A percentile compares a stretch with the other conserved stretches of the same genome.
These are phyloP conservation scores for Hippolais icterina DNA, from an alignment of 2,113 vertebrate genomes.

Conservation along the genomic window DNA sequence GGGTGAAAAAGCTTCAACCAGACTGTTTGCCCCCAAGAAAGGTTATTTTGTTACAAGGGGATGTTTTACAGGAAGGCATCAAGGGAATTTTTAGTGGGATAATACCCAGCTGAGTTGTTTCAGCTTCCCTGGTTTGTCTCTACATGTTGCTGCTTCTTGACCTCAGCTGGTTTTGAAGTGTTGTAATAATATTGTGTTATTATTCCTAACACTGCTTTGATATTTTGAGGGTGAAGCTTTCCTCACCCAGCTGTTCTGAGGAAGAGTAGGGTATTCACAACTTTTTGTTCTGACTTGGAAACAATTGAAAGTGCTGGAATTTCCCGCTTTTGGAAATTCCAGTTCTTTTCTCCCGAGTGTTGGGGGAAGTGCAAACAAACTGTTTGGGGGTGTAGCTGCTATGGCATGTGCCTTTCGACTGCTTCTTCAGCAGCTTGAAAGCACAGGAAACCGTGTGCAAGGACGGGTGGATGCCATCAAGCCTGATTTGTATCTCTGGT, in stretches of 20 bases:
- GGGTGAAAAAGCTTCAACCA: background rate
- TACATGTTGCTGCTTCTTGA: conserved; percentile 25
- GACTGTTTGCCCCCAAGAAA: background rate
- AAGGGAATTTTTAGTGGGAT: conserved; percentile 28
- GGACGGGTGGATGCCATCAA: background rate
- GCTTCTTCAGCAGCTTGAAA: conserved; percentile 35
- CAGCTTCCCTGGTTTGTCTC: conserved; percentile 36
- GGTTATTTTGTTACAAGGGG: background rate
- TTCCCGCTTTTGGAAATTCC: conserved; percentile 63
- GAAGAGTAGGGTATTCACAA: conserved; percentile 5
- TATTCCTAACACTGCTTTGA: conserved; percentile 15
- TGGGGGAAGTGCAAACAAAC: conserved; percentile 24
- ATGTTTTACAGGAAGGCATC: conserved; percentile 4
- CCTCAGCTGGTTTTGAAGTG: conserved; percentile 28
- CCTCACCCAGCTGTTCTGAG: conserved; percentile 4
- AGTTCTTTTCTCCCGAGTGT: conserved; percentile 12
- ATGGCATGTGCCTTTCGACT: background rate
- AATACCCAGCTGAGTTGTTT: background rate
- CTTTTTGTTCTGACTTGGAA: conserved; percentile 57
- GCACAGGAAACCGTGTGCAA: background rate
- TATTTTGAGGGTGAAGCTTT: conserved; percentile 35
- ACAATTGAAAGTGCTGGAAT: conserved; percentile 66
- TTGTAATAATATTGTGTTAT: conserved; percentile 16
- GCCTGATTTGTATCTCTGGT: background rate
- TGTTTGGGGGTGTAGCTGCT: conserved; percentile 27